Conservation (phyloP, 2,797 vertebrate species). For the Gobio occitaniae region DNA sequence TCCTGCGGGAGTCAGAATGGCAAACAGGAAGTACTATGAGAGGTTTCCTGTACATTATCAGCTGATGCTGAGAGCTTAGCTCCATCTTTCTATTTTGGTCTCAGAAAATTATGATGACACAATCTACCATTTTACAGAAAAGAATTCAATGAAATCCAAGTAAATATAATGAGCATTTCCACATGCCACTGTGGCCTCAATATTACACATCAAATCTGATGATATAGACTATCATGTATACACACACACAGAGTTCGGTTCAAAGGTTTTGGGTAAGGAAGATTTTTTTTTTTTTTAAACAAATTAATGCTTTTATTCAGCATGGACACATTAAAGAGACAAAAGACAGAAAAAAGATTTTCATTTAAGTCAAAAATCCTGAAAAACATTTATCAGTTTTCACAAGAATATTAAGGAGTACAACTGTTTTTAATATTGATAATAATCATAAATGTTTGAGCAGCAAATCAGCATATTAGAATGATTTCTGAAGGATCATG, state of each 20-base stretch:
- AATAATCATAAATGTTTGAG: not conserved
- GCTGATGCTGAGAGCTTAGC: constrained; percentile 23
- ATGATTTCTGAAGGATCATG: not conserved
- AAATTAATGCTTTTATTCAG: not conserved
- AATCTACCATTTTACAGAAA: not conserved
- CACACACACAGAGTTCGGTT: not conserved
- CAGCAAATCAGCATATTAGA: not conserved
- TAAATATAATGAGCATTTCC: not conserved
- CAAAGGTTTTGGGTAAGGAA: not conserved
- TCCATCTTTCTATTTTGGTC: constrained; percentile 28
- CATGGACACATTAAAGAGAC: not conserved
- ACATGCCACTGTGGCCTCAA: not conserved
- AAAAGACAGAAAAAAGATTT: no score
- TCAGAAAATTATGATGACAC: not conserved
- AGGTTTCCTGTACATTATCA: constrained; percentile 35
- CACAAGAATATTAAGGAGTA: not conserved
- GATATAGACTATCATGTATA: not conserved
- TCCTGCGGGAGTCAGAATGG: constrained; percentile 7
- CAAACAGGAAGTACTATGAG: constrained; percentile 36
- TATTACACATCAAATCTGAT: not conserved
- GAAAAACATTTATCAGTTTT: no score
- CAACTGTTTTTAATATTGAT: not conserved
- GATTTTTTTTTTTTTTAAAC: not conserved
- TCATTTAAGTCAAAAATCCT: no score
- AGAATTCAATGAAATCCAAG: not conserved